A percentile compares a stretch with the other conserved stretches of the same genome.
These are phyloP conservation scores for Pocota personata DNA, from an alignment of 2,888 invertebrate genomes.

Conservation along the genomic window DNA sequence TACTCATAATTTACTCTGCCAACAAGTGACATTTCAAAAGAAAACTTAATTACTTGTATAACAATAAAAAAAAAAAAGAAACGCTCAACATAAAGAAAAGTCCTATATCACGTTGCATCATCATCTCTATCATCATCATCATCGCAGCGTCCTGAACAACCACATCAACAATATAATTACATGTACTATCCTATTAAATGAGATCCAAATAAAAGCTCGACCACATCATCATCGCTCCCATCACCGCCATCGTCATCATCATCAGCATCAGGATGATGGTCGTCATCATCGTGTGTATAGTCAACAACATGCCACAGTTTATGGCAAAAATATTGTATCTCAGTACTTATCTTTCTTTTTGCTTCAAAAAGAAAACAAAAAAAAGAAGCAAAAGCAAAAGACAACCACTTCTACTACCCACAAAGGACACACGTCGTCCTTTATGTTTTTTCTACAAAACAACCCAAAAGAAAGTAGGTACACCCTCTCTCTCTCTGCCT, in stretches of 20 bases:
- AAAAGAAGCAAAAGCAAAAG: conserved; percentile 16
- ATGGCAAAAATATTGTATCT: conserved; percentile 61
- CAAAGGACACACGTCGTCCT: conserved; percentile 55
- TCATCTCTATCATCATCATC: conserved; percentile 29
- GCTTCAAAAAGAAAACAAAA: conserved; percentile 1
- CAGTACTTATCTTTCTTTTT: conserved; percentile 51
- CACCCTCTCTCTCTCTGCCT: background rate
- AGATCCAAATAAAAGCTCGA: conserved; percentile 69
- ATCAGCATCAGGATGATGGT: conserved; percentile 28
- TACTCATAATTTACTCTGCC: conserved; percentile 50
- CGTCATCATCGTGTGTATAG: conserved; percentile 49
- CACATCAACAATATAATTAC: conserved; percentile 64
- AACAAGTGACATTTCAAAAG: conserved; percentile 63
- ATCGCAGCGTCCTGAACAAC: conserved; percentile 2
- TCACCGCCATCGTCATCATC: conserved; percentile 13
- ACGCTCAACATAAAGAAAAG: conserved; percentile 5
- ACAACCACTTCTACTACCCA: conserved; percentile 21
- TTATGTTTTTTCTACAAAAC: conserved; percentile 13
- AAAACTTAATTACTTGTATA: conserved; percentile 61
- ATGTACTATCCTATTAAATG: conserved; percentile 63
- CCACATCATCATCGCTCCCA: conserved; percentile 51
- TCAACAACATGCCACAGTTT: conserved; percentile 62
- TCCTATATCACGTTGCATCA: conserved; percentile 56
- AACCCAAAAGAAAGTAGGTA: conserved; percentile 30
- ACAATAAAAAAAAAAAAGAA: background rate